Percentiles rank a stretch among this genome's conserved stretches.
These are phyloP conservation scores for Euzetes globulus DNA, from an alignment of 2,888 invertebrate genomes.

Conservation along the genomic window DNA sequence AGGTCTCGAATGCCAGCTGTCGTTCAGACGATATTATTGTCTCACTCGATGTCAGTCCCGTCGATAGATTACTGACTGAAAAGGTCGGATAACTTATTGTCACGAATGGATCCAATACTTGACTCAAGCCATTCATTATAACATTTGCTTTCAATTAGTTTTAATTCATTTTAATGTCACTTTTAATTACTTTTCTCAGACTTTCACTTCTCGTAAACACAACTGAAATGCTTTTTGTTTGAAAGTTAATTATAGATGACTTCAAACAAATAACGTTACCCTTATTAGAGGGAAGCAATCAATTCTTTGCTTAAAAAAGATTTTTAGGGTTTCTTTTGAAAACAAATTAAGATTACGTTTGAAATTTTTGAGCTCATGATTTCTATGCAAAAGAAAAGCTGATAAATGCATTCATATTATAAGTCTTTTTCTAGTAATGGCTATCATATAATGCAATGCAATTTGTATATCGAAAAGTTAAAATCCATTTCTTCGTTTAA, in stretches of 20 bases:
- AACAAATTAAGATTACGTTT: too few species aligned
- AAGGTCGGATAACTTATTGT: background rate
- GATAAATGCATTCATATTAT: too few species aligned
- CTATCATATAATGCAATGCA: too few species aligned
- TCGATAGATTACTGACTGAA: background rate
- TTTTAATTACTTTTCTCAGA: background rate
- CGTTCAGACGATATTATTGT: background rate
- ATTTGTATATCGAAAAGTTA: too few species aligned
- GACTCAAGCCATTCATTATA: background rate
- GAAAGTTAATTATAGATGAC: background rate
- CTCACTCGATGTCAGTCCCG: background rate
- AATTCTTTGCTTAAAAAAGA: too few species aligned
- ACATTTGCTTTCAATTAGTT: background rate
- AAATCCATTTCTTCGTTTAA: too few species aligned
- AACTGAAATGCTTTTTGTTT: slow-evolving; percentile 4
- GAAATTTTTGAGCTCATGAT: too few species aligned
- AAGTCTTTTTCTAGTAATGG: too few species aligned
- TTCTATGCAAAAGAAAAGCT: too few species aligned
- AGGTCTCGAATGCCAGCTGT: slow-evolving; percentile 24
- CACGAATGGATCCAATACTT: background rate
- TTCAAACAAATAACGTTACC: too few species aligned
- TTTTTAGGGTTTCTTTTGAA: too few species aligned
- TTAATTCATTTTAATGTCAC: background rate
- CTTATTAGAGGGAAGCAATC: too few species aligned
- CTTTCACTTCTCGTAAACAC: background rate